Evolutionary conservation across 2,888 invertebrate genomes (phyloP).

Genomic region (Drosophila neutralis): DNA sequence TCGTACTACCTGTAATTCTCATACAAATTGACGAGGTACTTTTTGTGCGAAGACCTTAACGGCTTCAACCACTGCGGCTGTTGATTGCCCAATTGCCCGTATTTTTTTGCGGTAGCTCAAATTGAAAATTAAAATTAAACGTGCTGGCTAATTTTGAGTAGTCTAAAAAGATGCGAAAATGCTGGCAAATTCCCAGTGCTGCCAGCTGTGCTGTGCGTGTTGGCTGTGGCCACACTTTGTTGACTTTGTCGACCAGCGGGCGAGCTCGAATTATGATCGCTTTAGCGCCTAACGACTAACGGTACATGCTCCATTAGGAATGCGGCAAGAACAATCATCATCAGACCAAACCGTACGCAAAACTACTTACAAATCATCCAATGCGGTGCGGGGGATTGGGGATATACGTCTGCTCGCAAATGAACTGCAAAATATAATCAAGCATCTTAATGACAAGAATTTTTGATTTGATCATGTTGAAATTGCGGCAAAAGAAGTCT

Average conservation of each 20-base stretch:
- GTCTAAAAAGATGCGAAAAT: slow-evolving; percentile 5
- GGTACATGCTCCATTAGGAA: slow-evolving; percentile 57
- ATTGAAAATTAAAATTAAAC: slow-evolving; percentile 11
- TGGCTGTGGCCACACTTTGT: slow-evolving; percentile 27
- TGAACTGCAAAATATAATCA: slow-evolving; percentile 63
- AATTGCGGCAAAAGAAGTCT: slow-evolving; percentile 10
- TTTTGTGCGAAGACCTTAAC: neutral
- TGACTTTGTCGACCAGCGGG: slow-evolving; percentile 22
- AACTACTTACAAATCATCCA: slow-evolving; percentile 36
- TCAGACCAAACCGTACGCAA: slow-evolving; percentile 63
- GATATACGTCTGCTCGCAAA: slow-evolving; percentile 21
- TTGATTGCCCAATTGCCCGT: neutral
- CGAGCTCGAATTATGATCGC: slow-evolving; percentile 62
- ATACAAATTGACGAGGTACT: neutral
- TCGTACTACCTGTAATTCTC: neutral
- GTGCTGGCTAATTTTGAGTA: slow-evolving; percentile 4
- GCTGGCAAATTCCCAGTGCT: neutral
- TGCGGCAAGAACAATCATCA: slow-evolving; percentile 62
- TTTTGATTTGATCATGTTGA: slow-evolving; percentile 57
- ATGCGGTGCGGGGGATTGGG: neutral
- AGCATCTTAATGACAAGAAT: slow-evolving; percentile 65
- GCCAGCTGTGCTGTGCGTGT: neutral
- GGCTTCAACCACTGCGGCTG: neutral
- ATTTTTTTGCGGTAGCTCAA: slow-evolving; percentile 5
- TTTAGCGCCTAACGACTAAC: slow-evolving; percentile 71